Evolutionary conservation across 1,140 invertebrate genomes (phyloP).

Genomic region (Paraescarpia echinospica): DNA sequence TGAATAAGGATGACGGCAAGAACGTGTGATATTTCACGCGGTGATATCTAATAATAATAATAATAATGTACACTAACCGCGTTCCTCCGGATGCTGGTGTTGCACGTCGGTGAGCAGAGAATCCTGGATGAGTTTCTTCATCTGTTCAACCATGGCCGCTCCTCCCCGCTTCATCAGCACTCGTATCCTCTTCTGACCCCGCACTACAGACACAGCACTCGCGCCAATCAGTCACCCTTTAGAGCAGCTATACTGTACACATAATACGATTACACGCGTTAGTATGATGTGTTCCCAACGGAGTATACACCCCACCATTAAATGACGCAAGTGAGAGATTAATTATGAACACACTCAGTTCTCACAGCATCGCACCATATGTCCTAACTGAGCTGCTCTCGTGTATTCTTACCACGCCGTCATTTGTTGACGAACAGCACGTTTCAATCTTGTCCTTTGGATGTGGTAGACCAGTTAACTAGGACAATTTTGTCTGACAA

Average conservation of each 20-base stretch:
- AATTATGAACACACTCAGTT: neutral
- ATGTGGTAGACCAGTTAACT: no score
- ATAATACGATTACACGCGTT: neutral
- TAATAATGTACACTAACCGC: constrained; percentile 41
- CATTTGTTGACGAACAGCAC: neutral
- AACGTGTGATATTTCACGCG: neutral
- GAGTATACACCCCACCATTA: neutral
- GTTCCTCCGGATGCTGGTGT: constrained; percentile 46
- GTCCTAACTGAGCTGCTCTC: neutral
- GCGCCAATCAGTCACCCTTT: neutral
- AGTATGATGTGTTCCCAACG: neutral
- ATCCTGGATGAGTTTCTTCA: constrained; percentile 50
- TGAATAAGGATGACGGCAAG: neutral
- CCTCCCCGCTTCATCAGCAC: constrained; percentile 54
- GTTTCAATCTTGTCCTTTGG: neutral
- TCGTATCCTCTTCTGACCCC: constrained; percentile 47
- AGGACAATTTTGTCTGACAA: no score
- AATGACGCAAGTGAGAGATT: neutral
- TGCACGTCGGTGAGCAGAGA: constrained; percentile 40
- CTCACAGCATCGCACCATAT: neutral
- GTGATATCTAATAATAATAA: no score
- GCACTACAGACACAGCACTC: constrained; percentile 37
- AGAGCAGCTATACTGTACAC: neutral
- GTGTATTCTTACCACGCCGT: neutral
- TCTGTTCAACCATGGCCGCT: constrained; percentile 46